Conservation (phyloP, 2,888 invertebrate genomes). For the Cephus pygmeus region DNA sequence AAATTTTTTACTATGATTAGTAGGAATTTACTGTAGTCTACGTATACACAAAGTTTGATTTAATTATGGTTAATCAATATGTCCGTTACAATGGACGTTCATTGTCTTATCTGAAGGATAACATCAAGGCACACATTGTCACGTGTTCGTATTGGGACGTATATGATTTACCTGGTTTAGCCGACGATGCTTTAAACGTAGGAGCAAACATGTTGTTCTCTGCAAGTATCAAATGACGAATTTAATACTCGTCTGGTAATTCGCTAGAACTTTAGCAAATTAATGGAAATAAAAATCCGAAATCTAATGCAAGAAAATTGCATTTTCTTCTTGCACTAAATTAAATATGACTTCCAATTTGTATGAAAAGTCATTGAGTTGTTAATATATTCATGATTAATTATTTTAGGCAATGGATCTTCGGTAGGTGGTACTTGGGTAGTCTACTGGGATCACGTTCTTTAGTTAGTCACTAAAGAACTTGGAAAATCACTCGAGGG, state of each 20-base stretch:
- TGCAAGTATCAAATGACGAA: constrained; percentile 66
- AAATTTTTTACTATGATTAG: neutral
- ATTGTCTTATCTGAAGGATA: neutral
- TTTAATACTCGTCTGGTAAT: neutral
- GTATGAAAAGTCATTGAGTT: neutral
- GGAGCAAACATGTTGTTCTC: constrained; percentile 81
- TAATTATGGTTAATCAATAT: neutral
- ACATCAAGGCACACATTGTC: neutral
- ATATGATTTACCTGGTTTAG: constrained; percentile 74
- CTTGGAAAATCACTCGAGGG: neutral
- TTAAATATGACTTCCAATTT: neutral
- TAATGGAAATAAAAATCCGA: neutral
- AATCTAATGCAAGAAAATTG: neutral
- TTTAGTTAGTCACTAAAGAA: neutral
- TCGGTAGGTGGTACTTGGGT: neutral
- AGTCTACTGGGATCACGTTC: neutral
- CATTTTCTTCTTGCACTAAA: neutral
- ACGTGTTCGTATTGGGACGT: neutral
- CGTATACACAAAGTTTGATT: neutral
- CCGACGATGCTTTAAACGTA: constrained; percentile 84
- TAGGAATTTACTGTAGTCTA: neutral
- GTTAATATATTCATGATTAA: neutral
- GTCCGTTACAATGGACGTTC: neutral
- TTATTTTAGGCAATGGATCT: neutral
- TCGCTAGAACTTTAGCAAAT: neutral